Percentiles rank a stretch among this genome's conserved stretches.
phyloP scores from a whole-genome alignment of 2,888 invertebrate genomes.

The Volucella zonaria region DNA sequence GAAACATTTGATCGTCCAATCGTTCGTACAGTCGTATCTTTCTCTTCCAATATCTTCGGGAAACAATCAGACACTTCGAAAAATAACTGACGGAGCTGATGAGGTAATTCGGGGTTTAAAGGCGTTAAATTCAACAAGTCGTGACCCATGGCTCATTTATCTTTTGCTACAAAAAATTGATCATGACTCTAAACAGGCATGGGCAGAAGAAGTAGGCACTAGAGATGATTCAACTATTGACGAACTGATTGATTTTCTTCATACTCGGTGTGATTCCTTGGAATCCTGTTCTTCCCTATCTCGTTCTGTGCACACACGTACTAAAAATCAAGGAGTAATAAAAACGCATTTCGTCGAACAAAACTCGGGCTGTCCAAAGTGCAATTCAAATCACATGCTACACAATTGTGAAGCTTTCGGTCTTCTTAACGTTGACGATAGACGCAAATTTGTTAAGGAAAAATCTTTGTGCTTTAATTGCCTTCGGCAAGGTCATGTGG shows the following conservation, averaged over 20 bases:
- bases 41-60: not conserved
- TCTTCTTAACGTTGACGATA: not conserved
- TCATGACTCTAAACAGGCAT: not conserved
- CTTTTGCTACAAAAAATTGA: conserved; percentile 17
- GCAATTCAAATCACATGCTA: not conserved
- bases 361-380: not conserved
- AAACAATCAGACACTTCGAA: no score
- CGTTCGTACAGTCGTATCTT: not conserved
- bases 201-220: conserved; percentile 2
- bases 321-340: not conserved
- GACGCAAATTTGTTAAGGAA: not conserved
- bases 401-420: not conserved
- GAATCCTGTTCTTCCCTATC: not conserved
- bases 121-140: not conserved
- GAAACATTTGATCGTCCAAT: not conserved
- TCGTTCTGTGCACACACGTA: not conserved
- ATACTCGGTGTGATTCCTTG: conserved; percentile 7
- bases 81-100: no score
- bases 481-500: conserved; percentile 16
- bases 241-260: not conserved
- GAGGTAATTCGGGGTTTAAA: no score
- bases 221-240: conserved; percentile 17
- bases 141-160: conserved; percentile 19
- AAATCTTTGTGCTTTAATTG: conserved; percentile 21
- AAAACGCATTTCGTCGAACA: not conserved